A percentile compares a stretch with the other conserved stretches of the same genome.
Conservation (phyloP, 1,140 invertebrate species). For the Kradibia gibbosae region DNA sequence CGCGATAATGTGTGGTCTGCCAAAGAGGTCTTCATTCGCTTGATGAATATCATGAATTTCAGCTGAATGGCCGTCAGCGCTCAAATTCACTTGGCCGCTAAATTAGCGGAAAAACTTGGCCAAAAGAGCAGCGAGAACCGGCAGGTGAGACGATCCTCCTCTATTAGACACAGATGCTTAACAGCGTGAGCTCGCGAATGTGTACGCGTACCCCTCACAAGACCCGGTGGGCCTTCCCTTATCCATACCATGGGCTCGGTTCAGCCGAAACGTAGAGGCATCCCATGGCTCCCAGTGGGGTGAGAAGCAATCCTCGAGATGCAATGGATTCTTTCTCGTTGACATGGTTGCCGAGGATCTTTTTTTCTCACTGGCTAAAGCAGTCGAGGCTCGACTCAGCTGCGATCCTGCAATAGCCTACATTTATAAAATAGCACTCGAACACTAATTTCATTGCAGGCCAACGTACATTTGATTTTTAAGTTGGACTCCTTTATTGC, state of each 20-base stretch:
- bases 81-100: too few relatives aligned
- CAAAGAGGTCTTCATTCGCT: too few relatives aligned
- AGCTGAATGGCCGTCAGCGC: too few relatives aligned
- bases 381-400: not conserved
- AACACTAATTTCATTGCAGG: too few relatives aligned
- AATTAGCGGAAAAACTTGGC: conserved; percentile 42
- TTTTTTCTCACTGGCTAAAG: not conserved
- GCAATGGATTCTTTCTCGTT: conserved; percentile 43
- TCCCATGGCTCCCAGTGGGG: conserved; percentile 63
- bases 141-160: conserved; percentile 55
- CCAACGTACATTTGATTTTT: too few relatives aligned
- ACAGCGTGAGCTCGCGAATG: too few relatives aligned
- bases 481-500: too few relatives aligned
- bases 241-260: not conserved
- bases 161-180: not conserved
- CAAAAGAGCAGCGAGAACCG: conserved; percentile 42
- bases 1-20: not conserved
- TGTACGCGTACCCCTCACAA: too few relatives aligned
- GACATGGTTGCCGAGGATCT: conserved; percentile 17
- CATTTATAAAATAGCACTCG: too few relatives aligned
- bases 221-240: conserved; percentile 33
- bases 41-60: too few relatives aligned
- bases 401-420: too few relatives aligned
- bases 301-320: conserved; percentile 57
- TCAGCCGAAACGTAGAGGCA: conserved; percentile 61